Evolutionary conservation across 2,888 invertebrate species (phyloP), one percentile per base, ranked within the genome.

Genomic region (Stenurella melanura): DNA sequence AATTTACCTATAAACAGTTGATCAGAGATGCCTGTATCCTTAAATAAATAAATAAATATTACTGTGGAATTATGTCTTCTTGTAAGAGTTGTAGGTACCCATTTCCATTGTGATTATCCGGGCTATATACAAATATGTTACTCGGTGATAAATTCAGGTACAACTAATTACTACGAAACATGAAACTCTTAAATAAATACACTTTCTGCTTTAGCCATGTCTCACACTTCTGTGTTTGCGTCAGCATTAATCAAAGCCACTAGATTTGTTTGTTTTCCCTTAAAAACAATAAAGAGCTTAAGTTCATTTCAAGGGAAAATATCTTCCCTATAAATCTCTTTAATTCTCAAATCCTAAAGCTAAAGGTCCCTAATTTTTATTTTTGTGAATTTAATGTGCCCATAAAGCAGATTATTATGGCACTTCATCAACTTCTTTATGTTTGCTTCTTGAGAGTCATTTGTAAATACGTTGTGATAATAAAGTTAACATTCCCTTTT

Each of bases 241-340:
- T 50, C 50, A 15, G 12, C n/a, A 50, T 50, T 50, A n/a, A n/a
- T 50, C 50, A 50, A 50, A 15, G 1, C n/a, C n/a, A 50, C n/a
- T n/a, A 50, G 50, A 17, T 4, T n/a, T 50, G 50, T 50, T n/a
- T 50, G 50, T n/a, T 50, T 7, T 15, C 50, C 15, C n/a, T 50
- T 7, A n/a, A 50, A n/a, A 50, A n/a, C 15, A n/a, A 50, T 7
- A 7, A 50, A 50, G n/a, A 4, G n/a, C 15, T 1, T 50, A 50
- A 17, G 50, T 50, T 50, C 50, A 50, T 50, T 50, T 50, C 50
- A n/a, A n/a, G 15, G 6, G n/a, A 50, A 50, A 50, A 50, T 50
- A 15, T n/a, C 57, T 19, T 60, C 10, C n/a, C 21, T 30, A 60
- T 60, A 60, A 60, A 60, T 60, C 21, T 60, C 60, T n/a, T 60